Evolutionary conservation across 2,113 vertebrate genomes (phyloP), one percentile per base, ranked within the genome.

Genomic region (Probosciger aterrimus): DNA sequence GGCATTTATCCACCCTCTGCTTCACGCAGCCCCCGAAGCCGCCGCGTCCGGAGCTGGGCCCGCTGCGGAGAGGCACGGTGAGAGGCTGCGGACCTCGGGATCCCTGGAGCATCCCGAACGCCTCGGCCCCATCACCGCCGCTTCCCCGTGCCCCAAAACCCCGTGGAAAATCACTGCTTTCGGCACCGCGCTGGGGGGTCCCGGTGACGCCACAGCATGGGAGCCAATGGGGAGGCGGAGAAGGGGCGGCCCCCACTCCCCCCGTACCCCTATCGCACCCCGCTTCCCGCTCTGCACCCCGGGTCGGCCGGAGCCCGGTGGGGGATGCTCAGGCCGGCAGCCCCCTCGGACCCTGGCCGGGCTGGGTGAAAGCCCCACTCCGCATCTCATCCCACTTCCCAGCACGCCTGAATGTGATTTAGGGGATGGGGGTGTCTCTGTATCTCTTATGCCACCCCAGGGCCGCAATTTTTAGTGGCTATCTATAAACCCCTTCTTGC

Each of bases 381-480:
- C 16, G 22, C 49, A 6, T 30, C 60, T 70, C 5, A 3, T 60
- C 33, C 76, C 23, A 2, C 35, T 86, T 80, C 43, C 46, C 18
- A 50, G 62, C 14, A 11, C 6, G 13, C 22, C 33, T 25, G 35
- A 27, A n/a, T 67, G 14, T 6, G 18, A 39, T 5, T 22, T 37
- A 46, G 24, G 2, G 8, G 10, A 9, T 25, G 6, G 27, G 3
- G n/a, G 9, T 7, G 11, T 28, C 11, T 10, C 53, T 57, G 0
- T 47, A 9, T 70, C 41, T 50, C 30, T 18, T 14, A 9, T 10
- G 27, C 17, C 70, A 24, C 27, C 33, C 14, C 31, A 9, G n/a
- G 31, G 11, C 24, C 11, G 17, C 23, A 24, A 25, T 17, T 62
- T 46, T 30, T n/a, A 23, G 43, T 43, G 46, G 3, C 77, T n/a